Evolutionary conservation across 2,113 vertebrate species (phyloP).

Genomic region (Nansenia antarctica): DNA sequence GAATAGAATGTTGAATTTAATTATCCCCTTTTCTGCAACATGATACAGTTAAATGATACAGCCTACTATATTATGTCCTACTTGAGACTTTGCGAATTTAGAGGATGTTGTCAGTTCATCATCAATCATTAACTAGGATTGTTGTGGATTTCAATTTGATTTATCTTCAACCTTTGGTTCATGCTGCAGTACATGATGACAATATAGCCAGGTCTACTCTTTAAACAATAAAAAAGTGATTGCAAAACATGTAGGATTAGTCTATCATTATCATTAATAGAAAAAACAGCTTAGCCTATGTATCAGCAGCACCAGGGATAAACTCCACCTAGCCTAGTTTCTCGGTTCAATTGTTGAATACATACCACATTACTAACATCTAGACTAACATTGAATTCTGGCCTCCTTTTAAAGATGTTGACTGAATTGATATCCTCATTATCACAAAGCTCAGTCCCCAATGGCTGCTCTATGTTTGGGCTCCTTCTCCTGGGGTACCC

Average conservation of each 20-base stretch:
- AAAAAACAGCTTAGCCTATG: too few relatives aligned
- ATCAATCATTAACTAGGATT: not conserved
- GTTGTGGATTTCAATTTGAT: not conserved
- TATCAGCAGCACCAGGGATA: too few relatives aligned
- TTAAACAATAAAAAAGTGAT: not conserved
- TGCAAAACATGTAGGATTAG: not conserved
- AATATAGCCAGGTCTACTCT: not conserved
- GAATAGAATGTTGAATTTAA: not conserved
- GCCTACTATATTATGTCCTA: slow-evolving; percentile 2
- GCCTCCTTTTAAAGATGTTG: not conserved
- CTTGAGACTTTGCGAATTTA: not conserved
- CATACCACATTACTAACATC: not conserved
- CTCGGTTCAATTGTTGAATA: not conserved
- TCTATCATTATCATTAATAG: too few relatives aligned
- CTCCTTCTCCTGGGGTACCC: not conserved
- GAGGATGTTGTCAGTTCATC: not conserved
- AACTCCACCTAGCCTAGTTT: not conserved
- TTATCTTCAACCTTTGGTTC: not conserved
- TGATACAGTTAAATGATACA: too few relatives aligned
- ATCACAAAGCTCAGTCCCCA: not conserved
- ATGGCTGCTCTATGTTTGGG: not conserved
- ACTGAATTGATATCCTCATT: not conserved
- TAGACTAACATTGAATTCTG: not conserved
- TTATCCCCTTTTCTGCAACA: not conserved
- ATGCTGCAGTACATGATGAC: not conserved